Conservation (phyloP, 2,797 vertebrate species). For the Heterohyrax brucei region DNA sequence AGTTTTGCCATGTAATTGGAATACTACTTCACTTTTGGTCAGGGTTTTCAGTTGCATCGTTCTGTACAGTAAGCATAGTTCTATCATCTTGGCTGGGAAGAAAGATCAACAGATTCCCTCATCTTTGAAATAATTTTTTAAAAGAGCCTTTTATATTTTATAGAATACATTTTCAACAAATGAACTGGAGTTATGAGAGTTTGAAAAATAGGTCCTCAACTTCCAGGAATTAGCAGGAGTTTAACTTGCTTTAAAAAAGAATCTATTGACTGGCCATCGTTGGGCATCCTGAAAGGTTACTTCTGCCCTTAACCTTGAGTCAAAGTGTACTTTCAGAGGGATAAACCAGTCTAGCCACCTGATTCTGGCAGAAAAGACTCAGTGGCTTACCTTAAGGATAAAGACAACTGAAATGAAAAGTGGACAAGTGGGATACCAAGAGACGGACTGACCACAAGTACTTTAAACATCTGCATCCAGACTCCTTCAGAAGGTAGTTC, state of each 20-base stretch:
- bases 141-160: conserved; percentile 78
- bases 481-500: not conserved
- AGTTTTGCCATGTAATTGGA: conserved; percentile 67
- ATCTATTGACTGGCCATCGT: not conserved
- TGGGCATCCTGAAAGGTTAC: not conserved
- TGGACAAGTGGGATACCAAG: not conserved
- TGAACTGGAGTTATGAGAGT: conserved; percentile 71
- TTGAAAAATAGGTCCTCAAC: conserved; percentile 73
- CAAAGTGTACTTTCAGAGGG: not conserved
- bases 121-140: conserved; percentile 84
- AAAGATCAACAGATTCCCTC: conserved; percentile 80
- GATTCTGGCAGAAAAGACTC: not conserved
- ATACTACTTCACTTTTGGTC: conserved; percentile 71
- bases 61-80: conserved; percentile 69
- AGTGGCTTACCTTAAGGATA: not conserved
- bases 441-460: not conserved
- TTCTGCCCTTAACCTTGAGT: not conserved
- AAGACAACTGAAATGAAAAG: not conserved
- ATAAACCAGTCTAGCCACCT: not conserved
- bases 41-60: conserved; percentile 36
- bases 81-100: conserved; percentile 64
- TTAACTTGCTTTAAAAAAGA: conserved; percentile 67
- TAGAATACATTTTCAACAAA: conserved; percentile 80
- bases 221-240: conserved; percentile 71
- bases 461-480: not conserved